Evolutionary conservation across 1,140 invertebrate species (phyloP).

Genomic region (Drusus annulatus): DNA sequence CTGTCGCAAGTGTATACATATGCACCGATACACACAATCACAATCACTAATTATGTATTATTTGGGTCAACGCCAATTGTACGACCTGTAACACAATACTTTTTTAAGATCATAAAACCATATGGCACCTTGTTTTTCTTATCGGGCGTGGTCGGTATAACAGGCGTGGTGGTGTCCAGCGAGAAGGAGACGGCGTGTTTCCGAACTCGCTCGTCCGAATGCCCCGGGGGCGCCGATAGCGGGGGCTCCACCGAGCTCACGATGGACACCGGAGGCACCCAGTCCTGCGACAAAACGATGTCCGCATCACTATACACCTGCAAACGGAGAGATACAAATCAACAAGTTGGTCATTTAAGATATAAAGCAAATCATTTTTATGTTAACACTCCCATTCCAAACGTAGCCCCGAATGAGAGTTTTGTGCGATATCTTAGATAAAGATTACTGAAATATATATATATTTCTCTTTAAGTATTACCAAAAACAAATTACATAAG

Average conservation of each 20-base stretch:
- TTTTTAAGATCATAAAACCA: background rate
- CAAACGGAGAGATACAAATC: background rate
- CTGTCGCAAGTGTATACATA: too few relatives aligned
- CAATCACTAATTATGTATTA: too few relatives aligned
- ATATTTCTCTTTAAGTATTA: too few relatives aligned
- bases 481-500: too few relatives aligned
- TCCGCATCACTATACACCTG: constrained; percentile 86
- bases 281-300: constrained; percentile 86
- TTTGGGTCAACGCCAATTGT: too few relatives aligned
- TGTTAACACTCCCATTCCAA: too few relatives aligned
- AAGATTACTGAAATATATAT: too few relatives aligned
- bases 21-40: too few relatives aligned
- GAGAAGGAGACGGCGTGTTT: constrained; percentile 68
- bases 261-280: constrained; percentile 86
- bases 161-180: constrained; percentile 64
- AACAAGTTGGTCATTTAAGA: background rate
- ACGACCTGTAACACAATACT: background rate
- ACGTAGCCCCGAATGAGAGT: too few relatives aligned
- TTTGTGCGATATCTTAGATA: too few relatives aligned
- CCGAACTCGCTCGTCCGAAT: constrained; percentile 66
- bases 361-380: too few relatives aligned
- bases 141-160: constrained; percentile 60
- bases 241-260: constrained; percentile 75
- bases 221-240: constrained; percentile 68
- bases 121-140: constrained; percentile 78